Evolutionary conservation across 2,888 invertebrate species (phyloP).

Genomic region (Ormyrus rosae): DNA sequence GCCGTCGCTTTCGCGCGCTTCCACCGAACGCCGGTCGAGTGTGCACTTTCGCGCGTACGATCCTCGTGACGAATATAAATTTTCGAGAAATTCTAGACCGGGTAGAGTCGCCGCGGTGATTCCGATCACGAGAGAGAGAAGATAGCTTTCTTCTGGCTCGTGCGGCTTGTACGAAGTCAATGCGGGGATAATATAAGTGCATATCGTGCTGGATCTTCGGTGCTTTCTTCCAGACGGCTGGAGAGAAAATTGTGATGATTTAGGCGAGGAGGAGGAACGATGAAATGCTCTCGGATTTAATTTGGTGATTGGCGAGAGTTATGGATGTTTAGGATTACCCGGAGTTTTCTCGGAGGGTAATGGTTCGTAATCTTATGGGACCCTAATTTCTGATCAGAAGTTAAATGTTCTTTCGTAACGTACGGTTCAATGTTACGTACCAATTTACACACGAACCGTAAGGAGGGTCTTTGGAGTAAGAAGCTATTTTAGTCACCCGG

Average conservation of each 20-base stretch:
- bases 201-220: background rate
- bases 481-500: too few relatives aligned
- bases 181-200: background rate
- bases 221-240: background rate
- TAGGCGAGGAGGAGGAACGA: background rate
- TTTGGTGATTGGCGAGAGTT: too few relatives aligned
- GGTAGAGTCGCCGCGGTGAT: background rate
- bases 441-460: too few relatives aligned
- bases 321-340: too few relatives aligned
- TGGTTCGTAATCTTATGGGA: too few relatives aligned
- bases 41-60: slow-evolving; percentile 20
- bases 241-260: background rate
- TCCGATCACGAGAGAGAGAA: slow-evolving; percentile 10
- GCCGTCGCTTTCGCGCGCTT: background rate
- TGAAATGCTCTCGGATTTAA: too few relatives aligned
- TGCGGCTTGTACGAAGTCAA: background rate
- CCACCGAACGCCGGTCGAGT: background rate
- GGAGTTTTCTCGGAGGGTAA: too few relatives aligned
- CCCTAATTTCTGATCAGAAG: too few relatives aligned
- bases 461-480: too few relatives aligned
- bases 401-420: too few relatives aligned
- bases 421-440: too few relatives aligned
- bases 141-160: slow-evolving; percentile 9
- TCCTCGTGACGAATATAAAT: slow-evolving; percentile 33
- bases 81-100: slow-evolving; percentile 17